These are phyloP conservation scores for Oxyscelio sp. DNA, from an alignment of 2,888 invertebrate species.

Conservation along the genomic window DNA sequence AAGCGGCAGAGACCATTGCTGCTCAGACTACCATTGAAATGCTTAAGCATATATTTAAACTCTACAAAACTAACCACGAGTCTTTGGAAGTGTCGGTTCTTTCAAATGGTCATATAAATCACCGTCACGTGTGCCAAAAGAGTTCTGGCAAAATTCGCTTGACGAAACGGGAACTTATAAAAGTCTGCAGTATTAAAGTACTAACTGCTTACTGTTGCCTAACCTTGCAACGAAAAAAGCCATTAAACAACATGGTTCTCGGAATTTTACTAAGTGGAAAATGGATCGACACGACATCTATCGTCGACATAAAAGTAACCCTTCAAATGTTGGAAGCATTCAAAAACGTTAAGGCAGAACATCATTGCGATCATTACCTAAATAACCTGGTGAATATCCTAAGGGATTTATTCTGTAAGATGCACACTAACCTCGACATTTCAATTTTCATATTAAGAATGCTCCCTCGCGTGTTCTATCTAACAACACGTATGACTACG, in stretches of 20 bases:
- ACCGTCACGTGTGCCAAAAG: slow-evolving; percentile 38
- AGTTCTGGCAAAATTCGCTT: not conserved
- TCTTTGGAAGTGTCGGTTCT: not conserved
- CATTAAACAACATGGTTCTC: slow-evolving; percentile 77
- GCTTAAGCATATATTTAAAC: slow-evolving; percentile 55
- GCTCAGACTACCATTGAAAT: slow-evolving; percentile 39
- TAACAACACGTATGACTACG: slow-evolving; percentile 8
- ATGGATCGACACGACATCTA: slow-evolving; percentile 76
- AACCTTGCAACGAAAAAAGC: slow-evolving; percentile 67
- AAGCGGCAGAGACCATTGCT: slow-evolving; percentile 28
- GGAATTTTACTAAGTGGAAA: slow-evolving; percentile 81
- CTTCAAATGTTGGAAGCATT: slow-evolving; percentile 85
- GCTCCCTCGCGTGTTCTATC: slow-evolving; percentile 81
- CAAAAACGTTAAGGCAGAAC: slow-evolving; percentile 69
- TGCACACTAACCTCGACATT: slow-evolving; percentile 83
- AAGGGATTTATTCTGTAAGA: slow-evolving; percentile 82
- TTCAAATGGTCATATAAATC: slow-evolving; percentile 45
- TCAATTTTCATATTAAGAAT: slow-evolving; percentile 84
- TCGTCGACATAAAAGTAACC: slow-evolving; percentile 82
- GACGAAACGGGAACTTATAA: slow-evolving; percentile 74
- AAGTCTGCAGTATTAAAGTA: slow-evolving; percentile 79
- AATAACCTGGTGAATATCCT: slow-evolving; percentile 82
- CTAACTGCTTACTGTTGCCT: slow-evolving; percentile 81
- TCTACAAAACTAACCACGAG: slow-evolving; percentile 20
- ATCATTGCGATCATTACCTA: slow-evolving; percentile 79